Evolutionary conservation across 2,888 invertebrate genomes (phyloP), one percentile per base, ranked within the genome.

Genomic region (Zhuqinia jingwanae): DNA sequence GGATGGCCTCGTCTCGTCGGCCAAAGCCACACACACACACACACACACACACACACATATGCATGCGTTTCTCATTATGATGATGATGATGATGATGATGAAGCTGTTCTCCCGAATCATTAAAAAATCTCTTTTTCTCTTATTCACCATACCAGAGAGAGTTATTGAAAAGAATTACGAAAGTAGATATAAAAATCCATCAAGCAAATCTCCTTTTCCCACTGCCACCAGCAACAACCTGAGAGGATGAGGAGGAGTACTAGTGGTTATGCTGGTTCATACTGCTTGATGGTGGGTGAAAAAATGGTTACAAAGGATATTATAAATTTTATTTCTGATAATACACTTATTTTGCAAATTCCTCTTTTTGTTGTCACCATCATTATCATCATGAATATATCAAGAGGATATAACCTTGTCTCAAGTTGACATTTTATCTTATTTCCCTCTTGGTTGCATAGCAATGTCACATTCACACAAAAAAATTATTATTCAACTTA

Each of bases 1-100:
- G 75, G 75, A 75, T 75, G 75, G 75, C 53, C 50, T 75, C 50
- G 75, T 75, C 75, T 75, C 53, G 75, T 75, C 75, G 50, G 53
- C 75, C 2, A 75, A 73, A 17, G 53, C 53, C 27, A 75, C 53
- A n/a, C n/a, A n/a, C n/a, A n/a, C n/a, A n/a, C n/a, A n/a, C n/a
- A n/a, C n/a, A n/a, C n/a, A n/a, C n/a, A n/a, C n/a, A n/a, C n/a
- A n/a, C n/a, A n/a, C n/a, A n/a, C n/a, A n/a, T n/a, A n/a, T n/a
- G n/a, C n/a, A 53, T 22, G 27, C 53, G 47, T 50, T 50, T 42
- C 65, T 36, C 36, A 36, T 36, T 3, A 6, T 36, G 36, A 36
- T n/a, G n/a, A n/a, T n/a, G n/a, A n/a, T n/a, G n/a, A n/a, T n/a
- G n/a, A n/a, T n/a, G n/a, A n/a, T n/a, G n/a, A n/a, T 20, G 17